These are phyloP conservation scores for Odontomachus brunneus DNA, from an alignment of 1,140 invertebrate genomes.

Conservation along the genomic window DNA sequence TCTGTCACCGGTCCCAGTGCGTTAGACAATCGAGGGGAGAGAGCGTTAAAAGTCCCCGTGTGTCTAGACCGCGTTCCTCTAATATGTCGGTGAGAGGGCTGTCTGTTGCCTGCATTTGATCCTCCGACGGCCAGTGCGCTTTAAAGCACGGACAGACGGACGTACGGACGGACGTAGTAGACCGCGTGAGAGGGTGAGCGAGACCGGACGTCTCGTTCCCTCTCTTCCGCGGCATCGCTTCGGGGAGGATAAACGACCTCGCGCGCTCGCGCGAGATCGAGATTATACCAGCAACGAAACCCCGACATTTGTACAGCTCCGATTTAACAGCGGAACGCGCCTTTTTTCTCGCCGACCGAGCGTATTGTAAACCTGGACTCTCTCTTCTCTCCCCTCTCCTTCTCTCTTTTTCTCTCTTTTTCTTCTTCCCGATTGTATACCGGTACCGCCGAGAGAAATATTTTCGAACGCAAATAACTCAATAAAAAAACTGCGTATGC, in stretches of 20 bases:
- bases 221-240: constrained; percentile 57
- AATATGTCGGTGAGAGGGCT: neutral
- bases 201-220: constrained; percentile 62
- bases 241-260: constrained; percentile 72
- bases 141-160: neutral
- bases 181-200: constrained; percentile 58
- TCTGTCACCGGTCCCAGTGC: constrained; percentile 16
- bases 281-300: constrained; percentile 69
- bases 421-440: neutral
- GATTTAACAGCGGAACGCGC: constrained; percentile 65
- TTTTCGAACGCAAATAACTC: constrained; percentile 17
- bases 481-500: neutral
- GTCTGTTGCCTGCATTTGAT: constrained; percentile 15
- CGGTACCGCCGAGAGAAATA: neutral
- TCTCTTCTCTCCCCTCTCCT: neutral
- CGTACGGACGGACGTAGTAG: neutral
- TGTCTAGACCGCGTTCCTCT: neutral
- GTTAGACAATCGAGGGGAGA: constrained; percentile 25
- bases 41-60: neutral
- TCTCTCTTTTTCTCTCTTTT: too few species aligned
- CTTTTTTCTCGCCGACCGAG: constrained; percentile 44
- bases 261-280: constrained; percentile 65
- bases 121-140: neutral
- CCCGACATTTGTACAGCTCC: constrained; percentile 65
- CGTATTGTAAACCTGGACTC: constrained; percentile 27